Percentiles rank a stretch among this genome's conserved stretches.
These are phyloP conservation scores for Scyliorhinus canicula DNA, from an alignment of 2,797 vertebrate species.

Conservation along the genomic window DNA sequence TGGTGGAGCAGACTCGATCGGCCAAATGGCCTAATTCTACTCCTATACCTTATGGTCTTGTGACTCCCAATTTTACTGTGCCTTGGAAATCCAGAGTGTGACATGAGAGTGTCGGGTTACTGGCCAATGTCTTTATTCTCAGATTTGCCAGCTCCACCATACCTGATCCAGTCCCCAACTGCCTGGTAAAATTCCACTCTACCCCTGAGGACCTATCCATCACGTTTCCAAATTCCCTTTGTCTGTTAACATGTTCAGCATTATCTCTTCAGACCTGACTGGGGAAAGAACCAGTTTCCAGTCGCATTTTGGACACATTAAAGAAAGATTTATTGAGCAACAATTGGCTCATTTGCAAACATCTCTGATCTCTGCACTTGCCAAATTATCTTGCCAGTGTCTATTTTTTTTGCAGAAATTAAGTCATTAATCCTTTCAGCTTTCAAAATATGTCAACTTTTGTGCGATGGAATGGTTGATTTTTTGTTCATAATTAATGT, in stretches of 20 bases:
- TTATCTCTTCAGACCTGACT: neutral
- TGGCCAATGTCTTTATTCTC: neutral
- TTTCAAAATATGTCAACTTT: neutral
- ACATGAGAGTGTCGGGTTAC: neutral
- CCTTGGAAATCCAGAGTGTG: neutral
- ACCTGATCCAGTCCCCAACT: neutral
- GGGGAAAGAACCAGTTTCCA: neutral
- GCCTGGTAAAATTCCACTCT: neutral
- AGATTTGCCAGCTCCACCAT: neutral
- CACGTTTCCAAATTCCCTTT: neutral
- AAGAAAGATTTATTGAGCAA: neutral
- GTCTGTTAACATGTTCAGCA: neutral
- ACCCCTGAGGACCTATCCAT: no score
- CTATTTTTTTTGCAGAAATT: neutral
- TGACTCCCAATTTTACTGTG: neutral
- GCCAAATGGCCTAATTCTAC: no score
- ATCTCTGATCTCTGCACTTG: neutral
- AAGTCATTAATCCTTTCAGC: neutral
- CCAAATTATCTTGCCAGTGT: neutral
- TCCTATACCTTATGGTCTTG: no score
- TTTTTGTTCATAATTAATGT: neutral
- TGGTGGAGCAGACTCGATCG: no score
- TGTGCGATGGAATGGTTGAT: neutral
- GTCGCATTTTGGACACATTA: neutral
- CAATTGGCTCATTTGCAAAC: neutral